Base-by-base conservation (phyloP, 2,113 vertebrate species). In the Irena cyanogastra region DNA sequence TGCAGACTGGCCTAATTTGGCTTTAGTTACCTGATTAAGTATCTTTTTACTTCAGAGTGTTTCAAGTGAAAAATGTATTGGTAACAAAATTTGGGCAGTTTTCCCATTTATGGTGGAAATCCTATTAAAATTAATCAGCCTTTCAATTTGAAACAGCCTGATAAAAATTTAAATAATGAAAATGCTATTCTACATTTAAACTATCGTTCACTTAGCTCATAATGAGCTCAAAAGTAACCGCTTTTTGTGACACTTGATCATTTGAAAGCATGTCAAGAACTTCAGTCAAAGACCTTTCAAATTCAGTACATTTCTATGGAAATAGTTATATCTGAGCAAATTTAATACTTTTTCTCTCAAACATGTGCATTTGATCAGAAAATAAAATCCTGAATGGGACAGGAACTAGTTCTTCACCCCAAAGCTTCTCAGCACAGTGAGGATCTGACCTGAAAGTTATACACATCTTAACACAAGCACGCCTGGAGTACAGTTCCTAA, bases 171-270 rank as follows among this genome's bases (percentile, higher is more conserved):
- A 96, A 97, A 93, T 97, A 20, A 80, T 65, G 71, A 88, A 86
- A 96, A 87, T 39, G 76, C n/a, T 94, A 84, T 90, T 65, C 84
- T 94, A 82, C 83, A 72, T 93, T 93, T 89, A 94, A 96, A 89
- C 69, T 93, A 86, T 54, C 9, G 0, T 93, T 95, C 78, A 94
- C 90, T 96, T 92, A 89, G 83, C 85, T 95, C 18, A 6, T 91
- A 95, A 95, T 96, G 80, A 95, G 85, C 96, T 85, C 63, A 59
- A 90, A 94, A 87, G 31, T 84, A 97, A 89, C 71, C 77, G 92
- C 87, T 96, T 93, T 94, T 92, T 94, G 81, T 94, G 93, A 91
- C 91, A 89, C 90, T 93, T 54, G 78, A 95, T 96, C 77, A 92
- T 85, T 90, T 94, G 94, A 97, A 94, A 92, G 89, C 61, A 52